Conservation (phyloP, 1,140 invertebrate genomes). For the Panagrolaimus sp. region DNA sequence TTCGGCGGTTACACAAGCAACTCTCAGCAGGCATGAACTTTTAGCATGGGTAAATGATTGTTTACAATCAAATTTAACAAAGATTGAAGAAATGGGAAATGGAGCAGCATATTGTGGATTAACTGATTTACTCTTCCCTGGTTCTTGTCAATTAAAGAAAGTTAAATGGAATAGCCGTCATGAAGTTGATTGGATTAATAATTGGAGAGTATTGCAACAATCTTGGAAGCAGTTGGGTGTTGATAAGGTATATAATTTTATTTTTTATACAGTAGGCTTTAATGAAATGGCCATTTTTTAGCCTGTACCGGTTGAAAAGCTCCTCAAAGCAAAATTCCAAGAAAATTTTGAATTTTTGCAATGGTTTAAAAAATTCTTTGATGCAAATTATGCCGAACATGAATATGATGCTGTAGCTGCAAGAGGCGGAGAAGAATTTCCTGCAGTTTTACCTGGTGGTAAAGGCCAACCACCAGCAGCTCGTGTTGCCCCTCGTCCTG, state of each 20-base stretch:
- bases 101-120: constrained; percentile 72
- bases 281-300: constrained; percentile 60
- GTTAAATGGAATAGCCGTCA: constrained; percentile 96
- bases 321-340: constrained; percentile 94
- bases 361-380: constrained; percentile 99
- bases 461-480: constrained; percentile 43
- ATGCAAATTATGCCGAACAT: constrained; percentile 93
- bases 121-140: constrained; percentile 97
- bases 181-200: constrained; percentile 98
- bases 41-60: constrained; percentile 96
- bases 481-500: constrained; percentile 58
- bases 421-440: constrained; percentile 69
- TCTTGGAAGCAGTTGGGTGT: constrained; percentile 93
- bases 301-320: constrained; percentile 92
- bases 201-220: constrained; percentile 95
- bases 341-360: constrained; percentile 95
- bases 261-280: background rate
- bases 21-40: constrained; percentile 96
- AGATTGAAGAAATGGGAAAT: constrained; percentile 96
- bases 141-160: constrained; percentile 78
- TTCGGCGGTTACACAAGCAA: constrained; percentile 92
- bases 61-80: constrained; percentile 77
- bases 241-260: constrained; percentile 80
- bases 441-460: constrained; percentile 19
- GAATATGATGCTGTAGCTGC: constrained; percentile 85